Conservation (phyloP, 2,113 vertebrate species). For the Mystacornis crossleyi region DNA sequence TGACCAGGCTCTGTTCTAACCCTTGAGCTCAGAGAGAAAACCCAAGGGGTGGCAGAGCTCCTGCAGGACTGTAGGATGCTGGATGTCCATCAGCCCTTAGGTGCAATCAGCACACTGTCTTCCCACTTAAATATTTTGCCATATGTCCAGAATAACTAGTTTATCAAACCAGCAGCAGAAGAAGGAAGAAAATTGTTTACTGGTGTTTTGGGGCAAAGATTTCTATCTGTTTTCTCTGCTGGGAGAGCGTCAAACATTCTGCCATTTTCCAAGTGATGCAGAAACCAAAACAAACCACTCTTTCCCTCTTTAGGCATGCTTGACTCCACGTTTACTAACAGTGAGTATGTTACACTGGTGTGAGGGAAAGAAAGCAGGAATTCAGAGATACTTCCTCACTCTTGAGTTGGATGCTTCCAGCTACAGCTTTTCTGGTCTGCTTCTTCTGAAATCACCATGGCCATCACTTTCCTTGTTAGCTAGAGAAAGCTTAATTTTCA, state of each 20-base stretch:
- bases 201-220: not conserved
- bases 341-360: rapidly evolving
- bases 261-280: not conserved
- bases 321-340: not conserved
- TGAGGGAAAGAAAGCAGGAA: not conserved
- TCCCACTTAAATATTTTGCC: not conserved
- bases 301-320: not conserved
- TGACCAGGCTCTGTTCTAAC: not conserved
- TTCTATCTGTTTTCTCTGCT: not conserved
- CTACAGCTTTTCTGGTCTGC: not conserved
- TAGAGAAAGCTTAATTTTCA: not conserved
- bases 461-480: not conserved
- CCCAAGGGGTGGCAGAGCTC: not conserved
- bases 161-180: not conserved
- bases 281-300: not conserved
- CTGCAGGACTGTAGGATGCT: not conserved
- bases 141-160: not conserved
- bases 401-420: not conserved
- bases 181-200: not conserved
- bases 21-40: not conserved
- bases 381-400: not conserved
- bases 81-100: not conserved
- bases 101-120: not conserved
- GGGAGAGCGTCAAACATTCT: not conserved
- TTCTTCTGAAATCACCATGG: not conserved